These are phyloP conservation scores for Urophycis tenuis DNA, from an alignment of 2,797 vertebrate genomes.

Conservation along the genomic window DNA sequence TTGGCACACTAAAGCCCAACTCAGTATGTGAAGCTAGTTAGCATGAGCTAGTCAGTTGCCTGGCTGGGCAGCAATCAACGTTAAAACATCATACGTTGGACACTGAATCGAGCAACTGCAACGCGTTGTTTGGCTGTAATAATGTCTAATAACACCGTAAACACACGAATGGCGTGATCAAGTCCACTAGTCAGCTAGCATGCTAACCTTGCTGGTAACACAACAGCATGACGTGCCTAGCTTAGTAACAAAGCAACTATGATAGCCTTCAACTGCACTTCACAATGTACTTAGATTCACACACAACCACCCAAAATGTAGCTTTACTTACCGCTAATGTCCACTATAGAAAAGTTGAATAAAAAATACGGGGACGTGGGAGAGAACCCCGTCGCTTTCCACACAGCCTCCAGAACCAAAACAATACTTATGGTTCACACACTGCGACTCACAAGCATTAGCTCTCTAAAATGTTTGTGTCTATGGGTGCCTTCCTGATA, in stretches of 20 bases:
- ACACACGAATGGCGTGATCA: not conserved
- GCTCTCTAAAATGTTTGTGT: constrained; percentile 61
- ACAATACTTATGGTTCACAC: constrained; percentile 83
- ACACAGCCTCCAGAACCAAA: constrained; percentile 82
- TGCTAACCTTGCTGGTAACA: constrained; percentile 50
- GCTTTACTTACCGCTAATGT: constrained; percentile 83
- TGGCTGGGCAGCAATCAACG: constrained; percentile 18
- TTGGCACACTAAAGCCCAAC: constrained; percentile 31
- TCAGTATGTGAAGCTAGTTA: constrained; percentile 61
- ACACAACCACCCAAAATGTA: constrained; percentile 20
- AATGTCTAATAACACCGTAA: not conserved
- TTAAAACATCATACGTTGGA: not conserved
- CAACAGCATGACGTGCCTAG: constrained; percentile 59
- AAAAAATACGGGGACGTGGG: constrained; percentile 69
- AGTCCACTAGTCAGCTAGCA: constrained; percentile 21
- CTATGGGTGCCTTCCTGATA: constrained; percentile 11
- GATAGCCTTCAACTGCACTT: not conserved
- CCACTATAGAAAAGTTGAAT: constrained; percentile 72
- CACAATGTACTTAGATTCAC: not conserved
- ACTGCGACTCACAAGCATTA: constrained; percentile 79
- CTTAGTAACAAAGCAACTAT: constrained; percentile 28
- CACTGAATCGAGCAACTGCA: not conserved
- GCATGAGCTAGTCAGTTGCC: constrained; percentile 61
- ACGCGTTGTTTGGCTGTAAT: not conserved
- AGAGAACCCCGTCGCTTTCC: constrained; percentile 71